Evolutionary conservation across 2,797 vertebrate species (phyloP).

Genomic region (Novumbra hubbsi): DNA sequence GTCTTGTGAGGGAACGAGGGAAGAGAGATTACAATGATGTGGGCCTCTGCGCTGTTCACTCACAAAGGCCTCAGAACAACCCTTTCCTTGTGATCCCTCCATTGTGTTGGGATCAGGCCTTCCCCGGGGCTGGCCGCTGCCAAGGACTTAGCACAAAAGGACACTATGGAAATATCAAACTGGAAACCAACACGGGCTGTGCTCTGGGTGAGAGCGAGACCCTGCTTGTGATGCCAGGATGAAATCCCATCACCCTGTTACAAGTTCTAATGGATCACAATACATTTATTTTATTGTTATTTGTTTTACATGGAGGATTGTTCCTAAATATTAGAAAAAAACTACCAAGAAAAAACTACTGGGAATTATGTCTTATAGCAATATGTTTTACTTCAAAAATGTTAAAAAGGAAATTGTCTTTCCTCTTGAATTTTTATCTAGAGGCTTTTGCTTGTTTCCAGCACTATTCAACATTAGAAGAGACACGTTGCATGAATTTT

Average conservation of each 20-base stretch:
- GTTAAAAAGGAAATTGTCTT: background rate
- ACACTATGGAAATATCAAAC: conserved; percentile 50
- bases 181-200: conserved; percentile 43
- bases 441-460: background rate
- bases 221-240: background rate
- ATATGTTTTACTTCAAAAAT: background rate
- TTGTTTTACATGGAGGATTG: background rate
- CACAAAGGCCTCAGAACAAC: conserved; percentile 58
- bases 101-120: conserved; percentile 62
- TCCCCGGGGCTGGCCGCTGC: conserved; percentile 52
- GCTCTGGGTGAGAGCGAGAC: conserved; percentile 1
- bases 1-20: conserved; percentile 69
- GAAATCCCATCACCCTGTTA: background rate
- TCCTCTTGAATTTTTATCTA: background rate
- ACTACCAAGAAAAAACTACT: background rate
- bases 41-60: conserved; percentile 47
- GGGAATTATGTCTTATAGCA: background rate
- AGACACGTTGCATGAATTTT: background rate
- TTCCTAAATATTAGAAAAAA: background rate
- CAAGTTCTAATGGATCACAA: background rate
- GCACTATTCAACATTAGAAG: background rate
- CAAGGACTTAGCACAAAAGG: conserved; percentile 49
- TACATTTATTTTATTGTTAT: background rate
- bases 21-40: conserved; percentile 73
- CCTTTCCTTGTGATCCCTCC: conserved; percentile 58